Conservation (phyloP, 2,888 invertebrate genomes). For the Crepidodera aurea region DNA sequence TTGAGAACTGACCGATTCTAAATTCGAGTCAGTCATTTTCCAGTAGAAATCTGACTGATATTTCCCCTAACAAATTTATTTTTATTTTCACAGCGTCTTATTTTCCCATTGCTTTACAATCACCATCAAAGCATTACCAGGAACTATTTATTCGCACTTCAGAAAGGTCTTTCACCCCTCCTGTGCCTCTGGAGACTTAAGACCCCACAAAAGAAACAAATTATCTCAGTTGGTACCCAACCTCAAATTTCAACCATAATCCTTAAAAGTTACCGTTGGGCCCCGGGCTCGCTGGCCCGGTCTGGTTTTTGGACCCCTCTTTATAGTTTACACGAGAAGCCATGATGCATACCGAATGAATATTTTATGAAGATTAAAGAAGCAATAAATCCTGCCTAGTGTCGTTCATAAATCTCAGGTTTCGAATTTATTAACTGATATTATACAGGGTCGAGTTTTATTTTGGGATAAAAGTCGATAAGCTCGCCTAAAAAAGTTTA, state of each 20-base stretch:
- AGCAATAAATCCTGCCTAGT: conserved; percentile 26
- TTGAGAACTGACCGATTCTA: too few relatives aligned
- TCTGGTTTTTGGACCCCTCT: conserved; percentile 6
- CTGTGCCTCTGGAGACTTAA: neutral
- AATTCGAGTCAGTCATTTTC: too few relatives aligned
- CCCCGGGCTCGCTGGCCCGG: neutral
- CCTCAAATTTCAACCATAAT: conserved; percentile 14
- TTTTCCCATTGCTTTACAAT: too few relatives aligned
- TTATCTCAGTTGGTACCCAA: conserved; percentile 5
- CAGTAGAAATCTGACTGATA: too few relatives aligned
- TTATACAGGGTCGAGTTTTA: neutral
- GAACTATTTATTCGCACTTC: neutral
- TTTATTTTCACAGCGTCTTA: too few relatives aligned
- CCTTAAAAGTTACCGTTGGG: conserved; percentile 7
- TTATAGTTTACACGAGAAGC: neutral
- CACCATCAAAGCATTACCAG: too few relatives aligned
- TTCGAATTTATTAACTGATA: conserved; percentile 17
- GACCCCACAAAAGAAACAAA: conserved; percentile 10
- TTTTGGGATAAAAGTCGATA: neutral
- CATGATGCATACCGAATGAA: conserved; percentile 20
- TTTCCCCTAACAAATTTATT: too few relatives aligned
- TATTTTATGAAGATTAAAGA: conserved; percentile 31
- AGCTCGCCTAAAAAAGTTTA: too few relatives aligned
- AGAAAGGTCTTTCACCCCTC: neutral
- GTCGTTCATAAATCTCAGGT: conserved; percentile 25